Conservation (phyloP, 2,113 vertebrate genomes). For the Trichechus manatus region DNA sequence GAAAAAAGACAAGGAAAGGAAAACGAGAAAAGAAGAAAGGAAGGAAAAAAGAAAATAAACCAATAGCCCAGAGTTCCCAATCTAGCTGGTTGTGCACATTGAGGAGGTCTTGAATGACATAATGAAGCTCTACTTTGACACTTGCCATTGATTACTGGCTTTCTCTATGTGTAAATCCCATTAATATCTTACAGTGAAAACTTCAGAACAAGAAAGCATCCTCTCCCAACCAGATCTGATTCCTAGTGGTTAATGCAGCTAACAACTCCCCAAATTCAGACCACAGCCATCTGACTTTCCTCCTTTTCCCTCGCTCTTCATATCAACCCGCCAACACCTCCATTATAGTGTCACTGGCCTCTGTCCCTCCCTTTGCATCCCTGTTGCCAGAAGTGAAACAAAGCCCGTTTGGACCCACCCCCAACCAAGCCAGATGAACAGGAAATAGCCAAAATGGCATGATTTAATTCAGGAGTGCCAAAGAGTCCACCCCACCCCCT, state of each 20-base stretch:
- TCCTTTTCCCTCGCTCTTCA: background rate
- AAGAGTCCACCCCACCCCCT: background rate
- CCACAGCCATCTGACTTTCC: background rate
- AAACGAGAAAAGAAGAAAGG: background rate
- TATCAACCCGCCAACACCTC: background rate
- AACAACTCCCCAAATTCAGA: background rate
- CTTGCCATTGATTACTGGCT: fast-evolving
- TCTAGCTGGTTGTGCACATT: background rate
- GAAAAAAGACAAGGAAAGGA: background rate
- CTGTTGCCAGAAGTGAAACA: background rate
- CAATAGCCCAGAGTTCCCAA: background rate
- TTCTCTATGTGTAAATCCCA: background rate
- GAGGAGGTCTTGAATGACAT: fast-evolving
- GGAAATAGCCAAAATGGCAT: background rate
- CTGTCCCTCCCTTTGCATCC: background rate
- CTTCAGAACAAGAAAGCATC: background rate
- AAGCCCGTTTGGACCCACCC: background rate
- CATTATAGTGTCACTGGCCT: background rate
- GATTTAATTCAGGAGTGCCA: background rate
- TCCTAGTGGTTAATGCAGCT: background rate
- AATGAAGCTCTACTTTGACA: background rate
- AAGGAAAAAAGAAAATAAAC: background rate
- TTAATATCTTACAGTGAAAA: background rate
- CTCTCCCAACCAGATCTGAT: background rate
- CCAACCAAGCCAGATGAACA: background rate